A percentile compares a stretch with the other conserved stretches of the same genome.
Conservation (phyloP, 2,888 invertebrate genomes). For the Tinea pellionella region DNA sequence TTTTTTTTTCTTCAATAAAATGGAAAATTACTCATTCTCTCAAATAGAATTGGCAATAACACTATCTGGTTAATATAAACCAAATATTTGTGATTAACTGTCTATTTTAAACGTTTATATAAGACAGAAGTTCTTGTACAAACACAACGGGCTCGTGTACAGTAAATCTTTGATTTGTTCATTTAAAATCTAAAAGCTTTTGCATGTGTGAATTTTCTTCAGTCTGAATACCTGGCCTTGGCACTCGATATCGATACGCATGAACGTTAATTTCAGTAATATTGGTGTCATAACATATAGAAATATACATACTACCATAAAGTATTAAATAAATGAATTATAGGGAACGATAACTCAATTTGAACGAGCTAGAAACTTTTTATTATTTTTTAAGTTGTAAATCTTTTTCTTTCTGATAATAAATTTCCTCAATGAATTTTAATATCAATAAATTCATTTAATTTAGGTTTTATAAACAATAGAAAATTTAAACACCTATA, state of each 20-base stretch:
- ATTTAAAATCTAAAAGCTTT: not conserved
- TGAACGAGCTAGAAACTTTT: too few species aligned
- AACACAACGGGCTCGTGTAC: not conserved
- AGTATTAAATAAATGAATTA: too few species aligned
- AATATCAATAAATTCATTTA: not conserved
- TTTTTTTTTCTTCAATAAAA: slow-evolving; percentile 19
- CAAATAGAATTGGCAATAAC: slow-evolving; percentile 10
- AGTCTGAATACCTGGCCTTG: not conserved
- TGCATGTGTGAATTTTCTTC: not conserved
- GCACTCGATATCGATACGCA: not conserved
- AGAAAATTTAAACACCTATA: not conserved
- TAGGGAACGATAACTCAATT: too few species aligned
- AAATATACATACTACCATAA: too few species aligned
- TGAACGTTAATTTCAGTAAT: too few species aligned
- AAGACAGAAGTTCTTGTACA: slow-evolving; percentile 4
- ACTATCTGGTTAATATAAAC: slow-evolving; percentile 6
- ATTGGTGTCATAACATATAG: too few species aligned
- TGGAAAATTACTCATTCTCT: slow-evolving; percentile 11
- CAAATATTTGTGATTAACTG: slow-evolving; percentile 2
- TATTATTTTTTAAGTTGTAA: too few species aligned
- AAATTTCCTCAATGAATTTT: not conserved
- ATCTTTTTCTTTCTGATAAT: not conserved
- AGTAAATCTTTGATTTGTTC: not conserved
- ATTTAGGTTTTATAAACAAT: not conserved
- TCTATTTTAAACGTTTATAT: slow-evolving; percentile 1